A percentile compares a stretch with the other conserved stretches of the same genome.
phyloP scores from a whole-genome alignment of 2,113 vertebrate species.

The Antigone vipio region DNA sequence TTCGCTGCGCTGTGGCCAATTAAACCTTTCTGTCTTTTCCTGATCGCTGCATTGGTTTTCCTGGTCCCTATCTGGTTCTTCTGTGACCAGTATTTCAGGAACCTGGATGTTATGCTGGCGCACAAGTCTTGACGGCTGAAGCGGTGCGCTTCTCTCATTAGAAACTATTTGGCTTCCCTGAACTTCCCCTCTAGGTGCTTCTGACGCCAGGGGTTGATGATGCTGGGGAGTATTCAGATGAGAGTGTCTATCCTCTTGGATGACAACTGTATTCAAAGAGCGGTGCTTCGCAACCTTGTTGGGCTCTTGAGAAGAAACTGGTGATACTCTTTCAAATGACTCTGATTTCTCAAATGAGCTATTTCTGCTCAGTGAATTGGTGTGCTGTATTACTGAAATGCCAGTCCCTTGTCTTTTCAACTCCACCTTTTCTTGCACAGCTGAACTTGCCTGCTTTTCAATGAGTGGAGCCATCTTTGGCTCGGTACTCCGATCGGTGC shows the following conservation, averaged over 20 bases:
- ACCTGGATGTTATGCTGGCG: slow-evolving; percentile 98
- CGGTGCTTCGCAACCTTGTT: slow-evolving; percentile 64
- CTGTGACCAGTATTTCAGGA: slow-evolving; percentile 96
- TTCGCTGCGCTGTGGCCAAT: slow-evolving; percentile 95
- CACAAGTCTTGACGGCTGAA: slow-evolving; percentile 86
- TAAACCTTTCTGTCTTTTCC: slow-evolving; percentile 90
- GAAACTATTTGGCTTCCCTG: slow-evolving; percentile 52
- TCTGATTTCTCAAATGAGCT: slow-evolving; percentile 90
- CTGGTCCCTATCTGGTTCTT: slow-evolving; percentile 91
- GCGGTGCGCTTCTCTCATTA: slow-evolving; percentile 66
- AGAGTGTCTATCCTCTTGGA: slow-evolving; percentile 64
- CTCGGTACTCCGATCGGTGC: slow-evolving; percentile 72
- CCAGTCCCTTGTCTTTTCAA: slow-evolving; percentile 89
- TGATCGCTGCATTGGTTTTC: slow-evolving; percentile 80
- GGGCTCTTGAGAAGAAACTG: slow-evolving; percentile 76
- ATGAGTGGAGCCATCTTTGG: slow-evolving; percentile 74
- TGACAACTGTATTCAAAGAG: slow-evolving; percentile 61
- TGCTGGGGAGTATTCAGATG: slow-evolving; percentile 62
- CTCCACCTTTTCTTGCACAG: slow-evolving; percentile 78
- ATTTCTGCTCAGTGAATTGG: slow-evolving; percentile 92
- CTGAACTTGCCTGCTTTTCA: slow-evolving; percentile 77
- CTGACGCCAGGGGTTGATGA: slow-evolving; percentile 54
- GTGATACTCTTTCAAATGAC: slow-evolving; percentile 80
- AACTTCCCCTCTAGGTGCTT: slow-evolving; percentile 66
- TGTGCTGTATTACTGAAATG: slow-evolving; percentile 97